Evolutionary conservation across 2,888 invertebrate genomes (phyloP).

Genomic region (Drosophila colorata): DNA sequence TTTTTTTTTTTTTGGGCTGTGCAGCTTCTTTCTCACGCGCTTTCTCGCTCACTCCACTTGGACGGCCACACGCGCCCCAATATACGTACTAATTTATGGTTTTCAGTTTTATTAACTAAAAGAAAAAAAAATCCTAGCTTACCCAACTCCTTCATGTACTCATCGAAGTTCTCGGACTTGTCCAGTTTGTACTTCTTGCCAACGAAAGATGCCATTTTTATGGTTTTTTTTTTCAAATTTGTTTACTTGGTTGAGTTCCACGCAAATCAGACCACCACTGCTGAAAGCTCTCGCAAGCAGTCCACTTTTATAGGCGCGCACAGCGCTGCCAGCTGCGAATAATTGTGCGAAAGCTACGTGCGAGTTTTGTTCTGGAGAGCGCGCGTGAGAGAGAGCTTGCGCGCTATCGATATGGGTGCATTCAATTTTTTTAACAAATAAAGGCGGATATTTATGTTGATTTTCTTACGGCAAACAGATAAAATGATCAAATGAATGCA

Average conservation of each 20-base stretch:
- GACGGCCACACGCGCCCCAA: constrained; percentile 10
- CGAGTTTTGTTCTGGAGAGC: neutral
- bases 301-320: constrained; percentile 41
- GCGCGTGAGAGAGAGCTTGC: constrained; percentile 9
- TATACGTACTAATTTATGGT: constrained; percentile 2
- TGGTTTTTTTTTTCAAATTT: constrained; percentile 5
- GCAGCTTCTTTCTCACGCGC: constrained; percentile 22
- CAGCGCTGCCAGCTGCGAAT: constrained; percentile 36
- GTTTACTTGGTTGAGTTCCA: constrained; percentile 24
- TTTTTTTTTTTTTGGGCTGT: too few species aligned
- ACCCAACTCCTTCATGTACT: constrained; percentile 95
- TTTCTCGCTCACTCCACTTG: constrained; percentile 6
- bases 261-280: constrained; percentile 37
- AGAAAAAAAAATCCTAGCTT: constrained; percentile 84
- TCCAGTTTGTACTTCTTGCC: constrained; percentile 94
- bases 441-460: constrained; percentile 9
- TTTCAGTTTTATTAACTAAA: neutral
- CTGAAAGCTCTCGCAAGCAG: constrained; percentile 46
- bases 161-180: constrained; percentile 93
- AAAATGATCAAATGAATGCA: constrained; percentile 2
- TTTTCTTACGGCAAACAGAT: constrained; percentile 8
- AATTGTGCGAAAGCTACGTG: constrained; percentile 33
- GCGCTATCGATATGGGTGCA: constrained; percentile 31
- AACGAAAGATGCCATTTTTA: constrained; percentile 83
- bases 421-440: constrained; percentile 31